Base-by-base conservation (phyloP, 2,797 vertebrate genomes). In the Toxotes lorentzi region DNA sequence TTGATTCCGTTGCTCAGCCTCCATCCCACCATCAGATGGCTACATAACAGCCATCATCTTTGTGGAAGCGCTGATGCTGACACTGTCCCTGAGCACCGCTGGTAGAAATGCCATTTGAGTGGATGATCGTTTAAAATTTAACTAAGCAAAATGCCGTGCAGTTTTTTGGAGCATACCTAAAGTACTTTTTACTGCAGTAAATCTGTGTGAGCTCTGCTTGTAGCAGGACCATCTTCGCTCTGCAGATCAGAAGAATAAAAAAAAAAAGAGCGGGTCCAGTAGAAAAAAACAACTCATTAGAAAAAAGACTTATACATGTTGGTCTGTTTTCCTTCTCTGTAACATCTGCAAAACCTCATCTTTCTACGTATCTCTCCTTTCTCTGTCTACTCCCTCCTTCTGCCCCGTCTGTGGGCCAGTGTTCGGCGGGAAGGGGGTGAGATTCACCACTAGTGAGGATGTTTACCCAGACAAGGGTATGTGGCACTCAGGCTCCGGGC, bases 381-480 rank as follows among this genome's bases (percentile, higher is more conserved):
- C 78, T 91, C 81, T 87, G 74, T 88, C 84, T 70, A 78, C 86
- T 92, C 84, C 88, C 68, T 80, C 84, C 62, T 56, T 88, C 87
- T 90, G 83, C 83, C 89, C 91, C 85, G 14, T 92, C 90, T 93
- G 91, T 91, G 93, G 92, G 95, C 94, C 96, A 99, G 98, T 99
- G 92, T 98, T 99, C 96, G 96, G 95, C 97, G 98, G 97, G 93
- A 99, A 98, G 95, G 98, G 98, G 91, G 95, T 98, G 96, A 97
- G 98, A 94, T 99, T 97, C 97, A 98, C 97, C 94, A 96, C 97
- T 98, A 99, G 97, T 96, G 98, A 99, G 96, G 98, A 99, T 94
- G 96, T 97, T 95, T 99, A 96, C 97, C 98, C 98, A 94, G 98
- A 99, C 84, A 99, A 99, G 98, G 98, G 98, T 99, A 99, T 85